A percentile compares a stretch with the other conserved stretches of the same genome.
Conservation (phyloP, 2,113 vertebrate genomes). For the Odocoileus hemionus region DNA sequence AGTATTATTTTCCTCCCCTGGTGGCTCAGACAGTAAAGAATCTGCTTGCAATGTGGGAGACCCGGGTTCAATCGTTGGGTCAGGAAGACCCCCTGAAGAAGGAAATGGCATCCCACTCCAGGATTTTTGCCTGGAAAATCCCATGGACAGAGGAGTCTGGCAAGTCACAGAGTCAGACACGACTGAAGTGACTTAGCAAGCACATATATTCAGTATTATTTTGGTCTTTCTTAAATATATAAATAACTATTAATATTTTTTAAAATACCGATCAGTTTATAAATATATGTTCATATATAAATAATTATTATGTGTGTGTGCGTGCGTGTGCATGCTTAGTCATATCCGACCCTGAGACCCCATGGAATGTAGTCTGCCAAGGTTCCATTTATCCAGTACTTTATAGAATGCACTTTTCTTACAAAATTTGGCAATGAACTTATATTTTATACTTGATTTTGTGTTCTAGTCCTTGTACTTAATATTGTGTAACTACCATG, state of each 20-base stretch:
- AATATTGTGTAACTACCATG: background rate
- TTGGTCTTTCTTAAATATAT: background rate
- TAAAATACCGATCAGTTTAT: background rate
- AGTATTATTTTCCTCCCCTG: background rate
- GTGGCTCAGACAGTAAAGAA: background rate
- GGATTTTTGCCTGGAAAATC: background rate
- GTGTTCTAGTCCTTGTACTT: background rate
- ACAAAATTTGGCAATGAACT: background rate
- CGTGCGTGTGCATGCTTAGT: rapidly evolving
- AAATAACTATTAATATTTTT: background rate
- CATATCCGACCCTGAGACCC: background rate
- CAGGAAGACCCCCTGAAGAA: background rate
- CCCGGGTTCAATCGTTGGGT: background rate
- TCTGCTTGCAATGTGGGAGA: background rate
- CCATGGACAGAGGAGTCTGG: background rate
- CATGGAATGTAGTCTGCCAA: background rate
- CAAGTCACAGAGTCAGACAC: background rate
- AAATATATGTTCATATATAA: background rate
- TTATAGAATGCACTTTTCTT: background rate
- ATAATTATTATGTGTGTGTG: background rate
- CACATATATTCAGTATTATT: background rate
- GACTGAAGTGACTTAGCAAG: background rate
- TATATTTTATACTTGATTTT: constrained; percentile 32
- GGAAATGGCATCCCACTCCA: background rate
- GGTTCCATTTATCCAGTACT: background rate